Evolutionary conservation across 2,113 vertebrate species (phyloP).

Genomic region (Cisticola juncidis): DNA sequence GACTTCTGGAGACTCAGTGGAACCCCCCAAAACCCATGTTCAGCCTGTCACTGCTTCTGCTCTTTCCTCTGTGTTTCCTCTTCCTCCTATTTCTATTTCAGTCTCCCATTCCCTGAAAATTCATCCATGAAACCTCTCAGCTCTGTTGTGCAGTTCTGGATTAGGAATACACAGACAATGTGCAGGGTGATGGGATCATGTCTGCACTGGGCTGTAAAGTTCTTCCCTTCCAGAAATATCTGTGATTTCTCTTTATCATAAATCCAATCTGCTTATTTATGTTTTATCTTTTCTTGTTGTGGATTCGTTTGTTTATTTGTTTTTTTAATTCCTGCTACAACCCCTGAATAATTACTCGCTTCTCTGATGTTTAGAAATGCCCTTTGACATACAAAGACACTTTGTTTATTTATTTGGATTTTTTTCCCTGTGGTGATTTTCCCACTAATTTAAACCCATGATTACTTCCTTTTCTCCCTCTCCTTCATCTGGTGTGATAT

Average conservation of each 20-base stretch:
- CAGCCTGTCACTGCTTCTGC: background rate
- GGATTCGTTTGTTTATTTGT: background rate
- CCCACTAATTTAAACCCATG: background rate
- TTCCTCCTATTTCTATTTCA: background rate
- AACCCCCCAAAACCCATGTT: background rate
- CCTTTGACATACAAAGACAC: background rate
- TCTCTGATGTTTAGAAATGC: background rate
- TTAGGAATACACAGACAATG: rapidly evolving
- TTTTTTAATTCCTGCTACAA: background rate
- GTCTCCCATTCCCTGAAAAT: background rate
- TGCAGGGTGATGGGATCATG: background rate
- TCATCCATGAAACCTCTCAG: background rate
- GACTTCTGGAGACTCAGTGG: background rate
- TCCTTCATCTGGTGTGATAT: background rate
- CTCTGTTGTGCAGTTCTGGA: background rate
- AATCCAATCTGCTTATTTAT: background rate
- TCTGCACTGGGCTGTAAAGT: background rate
- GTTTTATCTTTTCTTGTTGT: background rate
- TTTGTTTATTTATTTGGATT: background rate
- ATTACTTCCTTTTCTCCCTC: background rate
- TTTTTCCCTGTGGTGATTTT: background rate
- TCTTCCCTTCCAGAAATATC: background rate
- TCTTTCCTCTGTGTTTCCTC: background rate
- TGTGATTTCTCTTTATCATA: background rate
- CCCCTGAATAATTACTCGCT: background rate